Evolutionary conservation across 2,113 vertebrate species (phyloP).

Genomic region (Pachyramphus minor): DNA sequence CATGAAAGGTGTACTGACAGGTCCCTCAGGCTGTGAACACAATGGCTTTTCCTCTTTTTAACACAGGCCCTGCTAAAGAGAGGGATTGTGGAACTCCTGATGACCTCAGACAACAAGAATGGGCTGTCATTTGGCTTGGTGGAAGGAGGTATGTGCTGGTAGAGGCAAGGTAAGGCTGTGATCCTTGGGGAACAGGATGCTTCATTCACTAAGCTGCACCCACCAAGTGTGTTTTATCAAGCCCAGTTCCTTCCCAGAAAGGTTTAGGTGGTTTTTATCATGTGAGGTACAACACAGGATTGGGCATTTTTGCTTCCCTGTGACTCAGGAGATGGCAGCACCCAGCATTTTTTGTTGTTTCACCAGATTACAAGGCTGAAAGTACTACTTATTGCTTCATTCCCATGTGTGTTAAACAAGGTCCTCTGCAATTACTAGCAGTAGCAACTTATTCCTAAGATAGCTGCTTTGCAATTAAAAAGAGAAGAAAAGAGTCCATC

Average conservation of each 20-base stretch:
- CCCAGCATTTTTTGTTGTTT: neutral
- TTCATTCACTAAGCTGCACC: neutral
- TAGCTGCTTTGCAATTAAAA: neutral
- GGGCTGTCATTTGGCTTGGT: slow-evolving; percentile 75
- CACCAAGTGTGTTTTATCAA: neutral
- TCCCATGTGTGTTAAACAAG: neutral
- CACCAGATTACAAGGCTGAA: neutral
- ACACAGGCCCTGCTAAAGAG: slow-evolving; percentile 79
- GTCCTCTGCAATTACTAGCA: neutral
- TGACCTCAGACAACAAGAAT: slow-evolving; percentile 85
- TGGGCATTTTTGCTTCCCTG: neutral
- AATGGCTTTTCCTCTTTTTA: neutral
- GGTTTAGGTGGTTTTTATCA: neutral
- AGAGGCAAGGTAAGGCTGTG: neutral
- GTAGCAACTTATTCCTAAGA: neutral
- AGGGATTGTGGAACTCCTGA: slow-evolving; percentile 83
- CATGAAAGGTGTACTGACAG: neutral
- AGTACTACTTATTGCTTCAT: neutral
- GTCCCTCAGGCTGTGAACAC: neutral
- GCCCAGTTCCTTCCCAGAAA: neutral
- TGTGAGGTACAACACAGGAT: fast-evolving
- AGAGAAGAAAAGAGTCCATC: neutral
- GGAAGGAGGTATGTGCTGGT: slow-evolving; percentile 81
- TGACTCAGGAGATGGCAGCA: neutral
- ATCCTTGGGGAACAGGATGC: neutral